A percentile compares a stretch with the other conserved stretches of the same genome.
phyloP scores from a whole-genome alignment of 2,888 invertebrate species.

The Thera obeliscata region DNA sequence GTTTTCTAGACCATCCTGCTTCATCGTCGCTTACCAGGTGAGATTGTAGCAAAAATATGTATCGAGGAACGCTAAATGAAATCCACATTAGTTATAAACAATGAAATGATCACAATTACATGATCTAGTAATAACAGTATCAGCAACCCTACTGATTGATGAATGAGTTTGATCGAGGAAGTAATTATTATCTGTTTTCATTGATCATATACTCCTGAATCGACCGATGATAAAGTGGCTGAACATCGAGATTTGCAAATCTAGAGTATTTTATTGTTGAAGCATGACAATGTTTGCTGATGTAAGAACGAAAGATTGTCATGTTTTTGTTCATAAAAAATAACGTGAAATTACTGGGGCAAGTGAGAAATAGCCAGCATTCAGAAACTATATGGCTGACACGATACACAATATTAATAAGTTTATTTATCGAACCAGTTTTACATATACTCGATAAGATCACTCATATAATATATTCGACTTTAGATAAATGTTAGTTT shows the following conservation, averaged over 20 bases:
- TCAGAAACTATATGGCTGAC: no score
- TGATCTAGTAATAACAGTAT: not conserved
- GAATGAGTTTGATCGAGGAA: constrained; percentile 44
- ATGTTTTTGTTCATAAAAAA: no score
- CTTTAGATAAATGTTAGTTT: no score
- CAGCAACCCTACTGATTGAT: constrained; percentile 41
- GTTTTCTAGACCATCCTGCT: no score
- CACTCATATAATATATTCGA: no score
- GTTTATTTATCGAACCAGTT: no score
- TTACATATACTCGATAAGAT: no score
- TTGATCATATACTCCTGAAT: constrained; percentile 44
- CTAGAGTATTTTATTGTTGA: not conserved
- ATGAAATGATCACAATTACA: not conserved
- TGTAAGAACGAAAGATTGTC: not conserved
- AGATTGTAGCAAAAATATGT: no score
- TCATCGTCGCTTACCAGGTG: no score
- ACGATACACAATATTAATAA: no score
- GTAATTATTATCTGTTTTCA: constrained; percentile 39
- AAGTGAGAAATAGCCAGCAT: no score
- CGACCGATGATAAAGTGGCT: constrained; percentile 38
- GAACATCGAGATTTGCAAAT: not conserved
- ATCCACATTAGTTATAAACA: not conserved
- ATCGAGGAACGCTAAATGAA: not conserved
- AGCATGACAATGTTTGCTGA: not conserved
- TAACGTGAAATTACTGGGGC: no score